Conservation (phyloP, 2,888 invertebrate genomes). For the Chamaedrilus cognettii region DNA sequence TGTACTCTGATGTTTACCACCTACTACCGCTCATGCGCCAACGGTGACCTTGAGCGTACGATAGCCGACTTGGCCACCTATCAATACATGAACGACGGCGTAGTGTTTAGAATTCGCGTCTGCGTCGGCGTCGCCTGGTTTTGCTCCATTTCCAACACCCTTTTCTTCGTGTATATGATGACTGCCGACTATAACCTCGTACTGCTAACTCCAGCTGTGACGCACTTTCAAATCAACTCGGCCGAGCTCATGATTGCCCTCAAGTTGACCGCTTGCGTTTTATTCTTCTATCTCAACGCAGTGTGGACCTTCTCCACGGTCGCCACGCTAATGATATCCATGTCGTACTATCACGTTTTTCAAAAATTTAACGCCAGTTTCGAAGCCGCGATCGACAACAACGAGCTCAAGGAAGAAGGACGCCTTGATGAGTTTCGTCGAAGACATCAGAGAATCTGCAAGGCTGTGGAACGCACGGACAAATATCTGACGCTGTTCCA, state of each 20-base stretch:
- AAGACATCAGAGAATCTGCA: not conserved
- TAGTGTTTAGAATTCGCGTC: too few relatives aligned
- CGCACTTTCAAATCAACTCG: too few relatives aligned
- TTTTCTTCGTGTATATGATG: too few relatives aligned
- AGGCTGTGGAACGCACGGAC: not conserved
- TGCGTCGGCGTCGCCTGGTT: not conserved
- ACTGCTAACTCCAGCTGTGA: too few relatives aligned
- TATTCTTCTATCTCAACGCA: not conserved
- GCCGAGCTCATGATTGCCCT: too few relatives aligned
- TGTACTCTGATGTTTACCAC: not conserved
- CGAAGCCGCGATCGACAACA: not conserved
- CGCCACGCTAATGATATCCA: not conserved
- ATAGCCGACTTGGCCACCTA: too few relatives aligned
- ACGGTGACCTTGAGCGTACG: not conserved
- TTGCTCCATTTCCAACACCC: not conserved
- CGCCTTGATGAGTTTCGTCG: not conserved
- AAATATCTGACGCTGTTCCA: not conserved
- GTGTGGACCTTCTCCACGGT: not conserved
- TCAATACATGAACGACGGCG: too few relatives aligned
- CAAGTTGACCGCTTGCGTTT: too few relatives aligned
- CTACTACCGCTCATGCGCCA: not conserved
- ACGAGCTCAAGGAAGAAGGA: too few relatives aligned
- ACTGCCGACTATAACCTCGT: too few relatives aligned
- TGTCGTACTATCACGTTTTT: not conserved
- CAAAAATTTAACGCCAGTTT: not conserved